A percentile compares a stretch with the other conserved stretches of the same genome.
Evolutionary conservation across 2,888 invertebrate species (phyloP).

Genomic region (Clostera curtula): DNA sequence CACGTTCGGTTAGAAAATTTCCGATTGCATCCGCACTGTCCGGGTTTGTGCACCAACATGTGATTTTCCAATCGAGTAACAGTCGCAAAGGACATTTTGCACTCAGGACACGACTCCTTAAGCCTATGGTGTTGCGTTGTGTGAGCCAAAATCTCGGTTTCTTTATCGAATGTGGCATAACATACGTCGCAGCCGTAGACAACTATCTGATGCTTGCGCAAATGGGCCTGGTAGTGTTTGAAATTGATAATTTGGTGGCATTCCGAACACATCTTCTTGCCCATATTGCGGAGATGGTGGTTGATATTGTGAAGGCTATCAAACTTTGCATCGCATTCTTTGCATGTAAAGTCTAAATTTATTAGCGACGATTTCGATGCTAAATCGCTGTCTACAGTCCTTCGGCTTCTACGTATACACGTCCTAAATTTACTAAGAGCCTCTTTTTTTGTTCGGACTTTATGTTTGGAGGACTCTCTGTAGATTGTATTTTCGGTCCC

Average conservation of each 20-base stretch:
- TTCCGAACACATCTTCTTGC: slow-evolving; percentile 27
- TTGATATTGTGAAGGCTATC: slow-evolving; percentile 22
- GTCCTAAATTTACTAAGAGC: slow-evolving; percentile 15
- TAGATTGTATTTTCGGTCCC: slow-evolving; percentile 13
- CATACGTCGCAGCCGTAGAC: slow-evolving; percentile 29
- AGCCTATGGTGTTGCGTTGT: slow-evolving; percentile 12
- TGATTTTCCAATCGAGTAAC: slow-evolving; percentile 22
- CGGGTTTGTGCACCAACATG: slow-evolving; percentile 23
- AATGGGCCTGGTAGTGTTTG: slow-evolving; percentile 18
- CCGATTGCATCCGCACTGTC: slow-evolving; percentile 29
- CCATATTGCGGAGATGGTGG: slow-evolving; percentile 27
- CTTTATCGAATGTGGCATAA: slow-evolving; percentile 20
- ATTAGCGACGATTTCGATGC: slow-evolving; percentile 11
- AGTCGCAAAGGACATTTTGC: slow-evolving; percentile 26
- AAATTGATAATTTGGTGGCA: slow-evolving; percentile 27
- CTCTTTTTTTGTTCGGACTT: slow-evolving; percentile 14
- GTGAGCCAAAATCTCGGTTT: slow-evolving; percentile 18
- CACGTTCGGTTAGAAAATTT: slow-evolving; percentile 32
- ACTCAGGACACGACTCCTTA: slow-evolving; percentile 27
- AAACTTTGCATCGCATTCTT: slow-evolving; percentile 27
- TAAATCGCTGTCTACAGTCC: background rate
- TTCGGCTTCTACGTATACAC: slow-evolving; percentile 6
- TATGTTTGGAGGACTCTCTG: slow-evolving; percentile 15
- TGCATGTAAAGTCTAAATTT: no score
- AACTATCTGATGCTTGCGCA: slow-evolving; percentile 17